Evolutionary conservation across 2,797 vertebrate genomes (phyloP).

Genomic region (Myotis findleyi): DNA sequence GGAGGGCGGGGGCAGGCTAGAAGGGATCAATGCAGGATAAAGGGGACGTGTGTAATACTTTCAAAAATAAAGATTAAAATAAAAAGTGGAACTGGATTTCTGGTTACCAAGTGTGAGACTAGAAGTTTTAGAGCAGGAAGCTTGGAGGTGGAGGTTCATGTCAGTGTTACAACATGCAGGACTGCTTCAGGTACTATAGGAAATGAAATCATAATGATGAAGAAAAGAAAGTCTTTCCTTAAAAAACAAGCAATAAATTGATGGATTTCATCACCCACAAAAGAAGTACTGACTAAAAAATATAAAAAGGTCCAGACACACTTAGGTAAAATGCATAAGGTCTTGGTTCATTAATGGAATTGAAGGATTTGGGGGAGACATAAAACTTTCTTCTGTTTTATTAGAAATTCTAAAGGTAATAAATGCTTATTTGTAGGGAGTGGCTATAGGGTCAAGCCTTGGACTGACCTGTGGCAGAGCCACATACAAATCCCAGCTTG

Average conservation of each 20-base stretch:
- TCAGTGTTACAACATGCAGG: background rate
- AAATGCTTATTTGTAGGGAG: background rate
- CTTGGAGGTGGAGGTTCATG: background rate
- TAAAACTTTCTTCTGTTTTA: background rate
- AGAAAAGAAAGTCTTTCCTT: constrained; percentile 5
- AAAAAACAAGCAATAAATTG: constrained; percentile 25
- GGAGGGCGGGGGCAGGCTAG: too few relatives aligned
- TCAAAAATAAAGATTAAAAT: too few relatives aligned
- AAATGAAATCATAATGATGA: background rate
- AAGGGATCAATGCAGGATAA: too few relatives aligned
- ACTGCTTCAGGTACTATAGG: background rate
- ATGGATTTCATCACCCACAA: background rate
- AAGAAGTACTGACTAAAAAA: background rate
- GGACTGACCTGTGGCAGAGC: too few relatives aligned
- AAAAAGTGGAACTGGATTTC: background rate
- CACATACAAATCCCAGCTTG: too few relatives aligned
- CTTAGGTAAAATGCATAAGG: background rate
- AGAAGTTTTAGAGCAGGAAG: background rate
- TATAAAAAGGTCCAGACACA: background rate
- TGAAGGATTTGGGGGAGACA: background rate
- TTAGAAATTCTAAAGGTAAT: background rate
- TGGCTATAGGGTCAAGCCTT: too few relatives aligned
- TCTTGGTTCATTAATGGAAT: background rate
- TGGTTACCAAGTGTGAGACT: background rate
- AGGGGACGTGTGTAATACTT: too few relatives aligned